Evolutionary conservation across 2,797 vertebrate genomes (phyloP).

Genomic region (Australoheros facetus): DNA sequence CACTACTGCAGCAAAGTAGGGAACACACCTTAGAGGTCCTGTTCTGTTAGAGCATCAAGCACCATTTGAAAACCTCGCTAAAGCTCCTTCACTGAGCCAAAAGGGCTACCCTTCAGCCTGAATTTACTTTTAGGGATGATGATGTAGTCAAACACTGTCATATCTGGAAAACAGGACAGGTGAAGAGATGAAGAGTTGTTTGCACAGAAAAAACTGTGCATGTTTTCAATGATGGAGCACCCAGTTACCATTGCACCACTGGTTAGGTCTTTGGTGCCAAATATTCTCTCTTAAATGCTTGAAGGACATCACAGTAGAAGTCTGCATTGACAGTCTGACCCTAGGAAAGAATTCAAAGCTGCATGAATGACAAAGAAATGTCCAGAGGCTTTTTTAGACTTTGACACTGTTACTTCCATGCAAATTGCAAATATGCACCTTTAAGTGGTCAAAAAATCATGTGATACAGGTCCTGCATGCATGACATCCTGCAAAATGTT

Average conservation of each 20-base stretch:
- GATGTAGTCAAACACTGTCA: background rate
- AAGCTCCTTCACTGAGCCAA: background rate
- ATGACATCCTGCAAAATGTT: no score
- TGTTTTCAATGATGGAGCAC: background rate
- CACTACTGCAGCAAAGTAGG: no score
- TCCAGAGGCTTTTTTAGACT: no score
- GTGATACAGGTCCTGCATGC: no score
- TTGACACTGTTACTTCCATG: no score
- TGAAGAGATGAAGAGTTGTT: background rate
- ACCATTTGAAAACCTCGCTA: background rate
- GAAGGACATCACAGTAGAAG: background rate
- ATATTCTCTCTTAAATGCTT: background rate
- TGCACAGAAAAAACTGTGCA: no score
- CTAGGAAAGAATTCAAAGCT: background rate
- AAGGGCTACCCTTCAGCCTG: background rate
- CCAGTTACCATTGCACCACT: background rate
- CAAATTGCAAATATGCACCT: no score
- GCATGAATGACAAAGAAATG: background rate
- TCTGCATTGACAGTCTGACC: background rate
- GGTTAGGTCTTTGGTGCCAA: background rate
- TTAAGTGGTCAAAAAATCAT: no score
- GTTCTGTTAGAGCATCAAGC: background rate
- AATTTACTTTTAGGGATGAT: accelerated
- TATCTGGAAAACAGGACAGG: background rate
- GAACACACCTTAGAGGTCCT: background rate